Evolutionary conservation across 2,888 invertebrate species (phyloP), one percentile per base, ranked within the genome.

Genomic region (Nipponacmea schrenckii): DNA sequence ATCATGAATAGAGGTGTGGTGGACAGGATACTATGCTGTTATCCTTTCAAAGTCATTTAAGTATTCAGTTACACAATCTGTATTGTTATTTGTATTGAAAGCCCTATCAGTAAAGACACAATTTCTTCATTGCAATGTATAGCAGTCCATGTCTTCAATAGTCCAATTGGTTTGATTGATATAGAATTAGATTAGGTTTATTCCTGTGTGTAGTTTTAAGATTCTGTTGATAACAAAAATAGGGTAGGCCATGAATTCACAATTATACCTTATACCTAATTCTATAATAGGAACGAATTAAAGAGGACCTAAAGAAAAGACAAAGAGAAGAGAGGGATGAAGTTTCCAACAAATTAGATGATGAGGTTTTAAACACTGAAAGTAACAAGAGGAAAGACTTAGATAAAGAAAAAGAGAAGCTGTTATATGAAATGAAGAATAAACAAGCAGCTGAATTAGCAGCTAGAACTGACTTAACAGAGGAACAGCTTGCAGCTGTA

Each of bases 381-480:
- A 73, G 74, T n/a, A 73, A 74, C 1, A 62, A 83, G 44, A 76
- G 70, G 68, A 77, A 77, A 45, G 75, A 82, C 64, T 62, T 79
- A 50, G 81, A 86, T 27, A 68, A 72, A 3, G 82, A 85, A 64
- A 75, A 77, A 56, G 85, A 87, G 69, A 82, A 82, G 68, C 67
- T 83, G 7, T 75, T 87, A 17, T 74, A 80, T 20, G 87, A 87
- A 77, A 82, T 81, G 77, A 80, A 80, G 69, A 85, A 84, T 77
- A 82, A 75, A 74, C 84, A 86, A 68, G 86, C 86, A 56, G 83
- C 86, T 7, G 87, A 86, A 72, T 64, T 83, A 17, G 81, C 84
- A 5, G 83, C 87, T 2, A 77, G 85, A 63, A 80, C 80, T 1
- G 86, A 86, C 71, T 81, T 87, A 27, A 83, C 79, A 50, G 80